phyloP scores from a whole-genome alignment of 2,888 invertebrate species.

The Tetropium fuscum region DNA sequence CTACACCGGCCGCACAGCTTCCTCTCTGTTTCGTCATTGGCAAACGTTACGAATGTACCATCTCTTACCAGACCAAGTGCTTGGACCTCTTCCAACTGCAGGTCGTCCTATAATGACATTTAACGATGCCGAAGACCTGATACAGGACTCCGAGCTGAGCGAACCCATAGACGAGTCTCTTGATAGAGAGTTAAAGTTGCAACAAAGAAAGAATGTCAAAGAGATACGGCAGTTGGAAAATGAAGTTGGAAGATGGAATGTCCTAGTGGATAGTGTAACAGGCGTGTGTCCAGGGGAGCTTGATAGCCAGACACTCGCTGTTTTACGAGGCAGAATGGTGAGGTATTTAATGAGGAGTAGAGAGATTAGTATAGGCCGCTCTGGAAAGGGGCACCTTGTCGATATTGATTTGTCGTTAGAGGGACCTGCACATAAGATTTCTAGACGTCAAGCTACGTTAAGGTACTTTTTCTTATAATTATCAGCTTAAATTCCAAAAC shows the following conservation, averaged over 20 bases:
- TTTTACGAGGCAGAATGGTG: slow-evolving; percentile 90
- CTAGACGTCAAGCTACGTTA: slow-evolving; percentile 92
- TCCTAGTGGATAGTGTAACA: slow-evolving; percentile 90
- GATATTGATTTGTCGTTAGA: slow-evolving; percentile 95
- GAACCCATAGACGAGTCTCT: slow-evolving; percentile 86
- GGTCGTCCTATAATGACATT: slow-evolving; percentile 74
- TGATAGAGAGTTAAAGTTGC: slow-evolving; percentile 83
- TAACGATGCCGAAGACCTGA: slow-evolving; percentile 92
- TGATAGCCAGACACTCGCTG: slow-evolving; percentile 94
- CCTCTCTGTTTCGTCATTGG: slow-evolving; percentile 91
- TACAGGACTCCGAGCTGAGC: slow-evolving; percentile 85
- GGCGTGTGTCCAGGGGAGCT: slow-evolving; percentile 88
- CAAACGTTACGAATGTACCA: slow-evolving; percentile 92
- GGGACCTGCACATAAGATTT: slow-evolving; percentile 95
- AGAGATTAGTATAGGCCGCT: slow-evolving; percentile 94
- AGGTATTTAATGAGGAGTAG: slow-evolving; percentile 94
- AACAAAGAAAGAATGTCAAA: slow-evolving; percentile 68
- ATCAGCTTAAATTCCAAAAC: no score
- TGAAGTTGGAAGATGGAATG: slow-evolving; percentile 89
- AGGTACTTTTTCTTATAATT: no score
- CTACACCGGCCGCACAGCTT: slow-evolving; percentile 88
- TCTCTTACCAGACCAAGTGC: slow-evolving; percentile 89
- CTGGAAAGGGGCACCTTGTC: slow-evolving; percentile 87
- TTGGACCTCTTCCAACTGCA: slow-evolving; percentile 64
- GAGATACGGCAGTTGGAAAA: slow-evolving; percentile 92